A percentile compares a stretch with the other conserved stretches of the same genome.
phyloP scores from a whole-genome alignment of 2,797 vertebrate species.

The Argya squamiceps region DNA sequence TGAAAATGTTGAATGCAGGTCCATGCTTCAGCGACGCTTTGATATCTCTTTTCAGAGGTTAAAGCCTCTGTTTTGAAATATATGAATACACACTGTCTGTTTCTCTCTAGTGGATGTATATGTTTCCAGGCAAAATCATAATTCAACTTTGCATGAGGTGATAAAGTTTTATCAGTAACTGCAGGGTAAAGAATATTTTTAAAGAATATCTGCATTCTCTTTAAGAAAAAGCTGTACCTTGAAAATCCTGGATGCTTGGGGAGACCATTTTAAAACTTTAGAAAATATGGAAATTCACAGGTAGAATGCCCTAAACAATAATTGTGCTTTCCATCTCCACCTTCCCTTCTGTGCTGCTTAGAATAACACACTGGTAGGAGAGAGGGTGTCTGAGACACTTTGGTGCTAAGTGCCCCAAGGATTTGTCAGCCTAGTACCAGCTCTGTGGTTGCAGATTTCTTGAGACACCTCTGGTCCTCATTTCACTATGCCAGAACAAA shows the following conservation, averaged over 20 bases:
- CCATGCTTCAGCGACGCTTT: background rate
- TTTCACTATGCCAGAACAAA: background rate
- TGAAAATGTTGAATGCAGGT: conserved; percentile 40
- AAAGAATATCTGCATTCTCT: background rate
- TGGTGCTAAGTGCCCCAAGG: background rate
- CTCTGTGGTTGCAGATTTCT: background rate
- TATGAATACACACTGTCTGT: background rate
- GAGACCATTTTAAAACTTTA: background rate
- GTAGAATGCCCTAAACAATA: background rate
- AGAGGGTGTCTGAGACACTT: background rate
- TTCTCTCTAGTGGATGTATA: background rate
- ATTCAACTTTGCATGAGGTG: background rate
- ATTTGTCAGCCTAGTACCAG: background rate
- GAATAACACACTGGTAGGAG: background rate
- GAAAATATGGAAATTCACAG: background rate
- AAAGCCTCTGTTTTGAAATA: conserved; percentile 44
- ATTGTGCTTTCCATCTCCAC: background rate
- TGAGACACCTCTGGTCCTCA: background rate
- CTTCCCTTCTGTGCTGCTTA: background rate
- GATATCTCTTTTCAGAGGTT: conserved; percentile 69
- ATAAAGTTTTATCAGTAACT: conserved; percentile 10
- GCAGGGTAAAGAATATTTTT: background rate
- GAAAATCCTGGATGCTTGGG: background rate
- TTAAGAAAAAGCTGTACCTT: background rate
- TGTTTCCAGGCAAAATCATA: conserved; percentile 8